phyloP scores from a whole-genome alignment of 1,140 invertebrate genomes.

The Probaryconus sp. region DNA sequence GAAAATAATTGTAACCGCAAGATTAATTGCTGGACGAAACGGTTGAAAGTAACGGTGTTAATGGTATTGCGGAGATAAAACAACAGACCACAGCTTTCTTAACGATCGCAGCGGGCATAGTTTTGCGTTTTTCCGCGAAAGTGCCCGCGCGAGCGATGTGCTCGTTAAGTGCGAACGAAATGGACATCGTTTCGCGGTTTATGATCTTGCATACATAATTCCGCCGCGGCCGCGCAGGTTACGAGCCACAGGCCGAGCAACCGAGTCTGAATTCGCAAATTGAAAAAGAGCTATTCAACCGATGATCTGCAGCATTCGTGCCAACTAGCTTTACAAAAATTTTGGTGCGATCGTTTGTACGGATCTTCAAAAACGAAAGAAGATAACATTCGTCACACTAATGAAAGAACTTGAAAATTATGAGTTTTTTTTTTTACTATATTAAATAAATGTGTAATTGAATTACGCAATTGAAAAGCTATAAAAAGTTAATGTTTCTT shows the following conservation, averaged over 20 bases:
- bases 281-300: conserved; percentile 20
- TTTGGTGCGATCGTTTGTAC: no score
- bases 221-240: conserved; percentile 25
- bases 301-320: conserved; percentile 23
- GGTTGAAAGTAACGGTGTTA: conserved; percentile 26
- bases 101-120: conserved; percentile 21
- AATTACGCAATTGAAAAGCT: no score
- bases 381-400: no score
- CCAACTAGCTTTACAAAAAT: conserved; percentile 17
- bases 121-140: conserved; percentile 38
- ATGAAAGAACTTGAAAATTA: no score
- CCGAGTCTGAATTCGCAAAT: no score
- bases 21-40: no score
- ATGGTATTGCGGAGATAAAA: conserved; percentile 3
- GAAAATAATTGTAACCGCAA: no score
- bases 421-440: no score
- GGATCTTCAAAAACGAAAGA: no score
- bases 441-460: no score
- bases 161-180: conserved; percentile 52
- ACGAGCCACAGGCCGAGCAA: no score
- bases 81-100: conserved; percentile 1
- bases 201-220: conserved; percentile 52
- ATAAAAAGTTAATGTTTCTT: no score
- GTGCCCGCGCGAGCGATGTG: conserved; percentile 20
- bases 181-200: conserved; percentile 49